A percentile compares a stretch with the other conserved stretches of the same genome.
Evolutionary conservation across 2,113 vertebrate species (phyloP).

Genomic region (Agelaius phoeniceus): DNA sequence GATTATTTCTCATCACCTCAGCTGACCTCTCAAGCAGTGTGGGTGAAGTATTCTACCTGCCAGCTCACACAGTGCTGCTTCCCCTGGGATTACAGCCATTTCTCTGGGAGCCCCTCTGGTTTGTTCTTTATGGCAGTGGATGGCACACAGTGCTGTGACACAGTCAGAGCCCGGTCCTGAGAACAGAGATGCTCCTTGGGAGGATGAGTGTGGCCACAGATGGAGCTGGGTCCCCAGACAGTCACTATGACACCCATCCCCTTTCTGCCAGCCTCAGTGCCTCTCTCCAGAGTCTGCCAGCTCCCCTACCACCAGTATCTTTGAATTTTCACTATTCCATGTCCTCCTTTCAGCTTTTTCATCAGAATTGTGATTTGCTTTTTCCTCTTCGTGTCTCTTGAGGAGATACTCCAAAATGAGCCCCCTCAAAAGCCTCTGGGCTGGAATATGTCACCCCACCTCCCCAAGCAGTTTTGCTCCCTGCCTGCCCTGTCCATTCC

Average conservation of each 20-base stretch:
- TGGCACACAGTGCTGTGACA: rapidly evolving
- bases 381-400: not conserved
- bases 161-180: not conserved
- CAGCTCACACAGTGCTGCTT: not conserved
- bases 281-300: not conserved
- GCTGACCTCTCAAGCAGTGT: not conserved
- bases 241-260: rapidly evolving
- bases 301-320: not conserved
- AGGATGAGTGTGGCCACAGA: not conserved
- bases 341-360: not conserved
- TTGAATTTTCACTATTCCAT: not conserved
- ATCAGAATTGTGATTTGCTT: not conserved
- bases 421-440: too few relatives aligned
- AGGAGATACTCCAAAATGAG: not conserved
- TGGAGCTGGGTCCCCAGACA: not conserved
- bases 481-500: rapidly evolving
- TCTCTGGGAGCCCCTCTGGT: not conserved
- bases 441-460: not conserved
- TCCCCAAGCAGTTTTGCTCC: not conserved
- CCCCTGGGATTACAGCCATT: rapidly evolving
- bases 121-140: rapidly evolving
- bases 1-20: not conserved
- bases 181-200: rapidly evolving
- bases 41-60: not conserved
- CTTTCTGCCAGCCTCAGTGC: not conserved